phyloP scores from a whole-genome alignment of 2,113 vertebrate genomes.

The Microcebus griseorufus region DNA sequence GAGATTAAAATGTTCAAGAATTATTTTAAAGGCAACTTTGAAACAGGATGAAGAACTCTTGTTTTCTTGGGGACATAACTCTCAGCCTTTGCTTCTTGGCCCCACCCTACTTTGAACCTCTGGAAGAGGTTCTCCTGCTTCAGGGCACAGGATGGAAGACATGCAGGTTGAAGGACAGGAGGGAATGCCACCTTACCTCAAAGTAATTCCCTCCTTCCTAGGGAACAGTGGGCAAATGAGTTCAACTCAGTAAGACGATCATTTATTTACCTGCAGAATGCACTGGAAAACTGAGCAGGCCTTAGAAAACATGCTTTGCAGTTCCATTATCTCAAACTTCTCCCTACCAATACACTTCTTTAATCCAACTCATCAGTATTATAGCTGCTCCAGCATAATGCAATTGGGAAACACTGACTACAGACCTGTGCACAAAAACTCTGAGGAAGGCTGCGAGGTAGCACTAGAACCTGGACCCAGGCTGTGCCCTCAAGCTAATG shows the following conservation, averaged over 20 bases:
- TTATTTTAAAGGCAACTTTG: slow-evolving; percentile 19
- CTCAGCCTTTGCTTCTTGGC: not conserved
- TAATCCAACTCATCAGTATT: not conserved
- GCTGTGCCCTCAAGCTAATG: not conserved
- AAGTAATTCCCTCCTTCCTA: not conserved
- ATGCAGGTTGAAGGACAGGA: not conserved
- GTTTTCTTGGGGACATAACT: not conserved
- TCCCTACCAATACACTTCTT: not conserved
- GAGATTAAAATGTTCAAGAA: not conserved
- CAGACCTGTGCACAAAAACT: not conserved
- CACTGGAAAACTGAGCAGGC: not conserved
- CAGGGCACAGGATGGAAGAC: not conserved
- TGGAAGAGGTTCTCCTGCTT: not conserved
- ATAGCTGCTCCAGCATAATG: not conserved
- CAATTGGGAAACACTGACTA: not conserved
- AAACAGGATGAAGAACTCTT: slow-evolving; percentile 20
- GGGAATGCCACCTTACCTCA: not conserved
- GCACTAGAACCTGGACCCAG: not conserved
- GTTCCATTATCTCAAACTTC: slow-evolving; percentile 7
- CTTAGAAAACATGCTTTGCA: not conserved
- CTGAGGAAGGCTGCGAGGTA: not conserved
- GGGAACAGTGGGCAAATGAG: not conserved
- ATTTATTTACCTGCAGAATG: not conserved
- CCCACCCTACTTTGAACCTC: not conserved
- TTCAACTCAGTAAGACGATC: not conserved